Percentiles rank a stretch among this genome's conserved stretches.
These are phyloP conservation scores for Sphaeridia pumilis DNA, from an alignment of 2,888 invertebrate genomes.

Conservation along the genomic window DNA sequence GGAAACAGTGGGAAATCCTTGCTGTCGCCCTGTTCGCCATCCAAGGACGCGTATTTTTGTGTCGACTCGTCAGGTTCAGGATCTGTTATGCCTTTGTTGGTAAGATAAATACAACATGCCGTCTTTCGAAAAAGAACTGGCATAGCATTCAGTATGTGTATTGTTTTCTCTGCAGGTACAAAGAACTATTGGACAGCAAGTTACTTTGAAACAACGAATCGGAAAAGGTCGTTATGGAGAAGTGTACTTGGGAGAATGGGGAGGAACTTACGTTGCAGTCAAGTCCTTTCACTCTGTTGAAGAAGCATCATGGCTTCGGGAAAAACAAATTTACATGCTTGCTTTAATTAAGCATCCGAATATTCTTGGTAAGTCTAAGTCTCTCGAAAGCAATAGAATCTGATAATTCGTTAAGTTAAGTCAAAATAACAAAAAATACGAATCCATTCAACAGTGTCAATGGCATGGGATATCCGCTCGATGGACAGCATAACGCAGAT, in stretches of 20 bases:
- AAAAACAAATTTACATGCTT: conserved; percentile 88
- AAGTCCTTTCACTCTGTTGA: conserved; percentile 85
- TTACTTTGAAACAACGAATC: conserved; percentile 68
- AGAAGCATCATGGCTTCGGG: conserved; percentile 87
- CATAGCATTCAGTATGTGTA: no score
- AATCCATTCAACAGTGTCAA: conserved; percentile 51
- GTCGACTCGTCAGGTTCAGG: conserved; percentile 81
- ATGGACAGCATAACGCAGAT: conserved; percentile 89
- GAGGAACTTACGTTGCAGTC: conserved; percentile 79
- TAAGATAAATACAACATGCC: no score
- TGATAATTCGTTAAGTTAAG: no score
- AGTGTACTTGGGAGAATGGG: conserved; percentile 55
- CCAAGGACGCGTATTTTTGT: conserved; percentile 30
- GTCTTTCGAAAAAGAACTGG: no score
- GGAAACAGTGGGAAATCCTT: conserved; percentile 34
- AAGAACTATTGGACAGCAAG: conserved; percentile 84
- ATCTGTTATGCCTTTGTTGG: conserved; percentile 67
- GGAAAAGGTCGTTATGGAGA: conserved; percentile 85
- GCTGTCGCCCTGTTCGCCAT: conserved; percentile 26
- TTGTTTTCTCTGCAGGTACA: conserved; percentile 52
- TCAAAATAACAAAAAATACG: no score
- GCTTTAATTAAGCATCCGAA: conserved; percentile 88
- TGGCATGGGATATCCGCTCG: conserved; percentile 87
- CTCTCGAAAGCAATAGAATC: no score
- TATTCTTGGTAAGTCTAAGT: conserved; percentile 76